Conservation (phyloP, 2,797 vertebrate species). For the Telmatherina bonti region DNA sequence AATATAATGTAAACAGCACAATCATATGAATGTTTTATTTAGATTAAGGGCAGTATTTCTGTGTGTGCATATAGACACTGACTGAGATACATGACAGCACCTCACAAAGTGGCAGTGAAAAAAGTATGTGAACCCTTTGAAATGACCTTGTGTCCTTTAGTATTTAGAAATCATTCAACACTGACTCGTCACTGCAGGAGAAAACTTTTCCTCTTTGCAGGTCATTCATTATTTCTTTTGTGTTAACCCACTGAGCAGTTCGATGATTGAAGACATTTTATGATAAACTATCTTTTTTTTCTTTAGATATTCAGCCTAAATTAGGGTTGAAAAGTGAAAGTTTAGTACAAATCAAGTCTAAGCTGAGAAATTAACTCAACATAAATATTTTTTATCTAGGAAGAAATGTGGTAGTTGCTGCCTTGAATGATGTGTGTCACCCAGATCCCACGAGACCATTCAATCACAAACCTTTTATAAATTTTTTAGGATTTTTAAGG, state of each 20-base stretch:
- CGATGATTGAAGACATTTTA: no score
- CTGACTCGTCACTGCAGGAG: background rate
- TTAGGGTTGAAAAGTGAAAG: no score
- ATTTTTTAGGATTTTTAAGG: no score
- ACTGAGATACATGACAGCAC: constrained; percentile 3
- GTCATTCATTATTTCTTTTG: background rate
- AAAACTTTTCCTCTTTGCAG: no score
- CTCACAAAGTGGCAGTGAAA: background rate
- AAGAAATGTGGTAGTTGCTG: background rate
- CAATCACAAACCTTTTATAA: no score
- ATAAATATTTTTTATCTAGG: no score
- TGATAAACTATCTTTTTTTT: background rate
- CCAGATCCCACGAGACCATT: background rate
- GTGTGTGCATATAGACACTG: background rate
- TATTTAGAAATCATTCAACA: background rate
- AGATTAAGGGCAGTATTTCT: background rate
- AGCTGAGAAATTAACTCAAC: background rate
- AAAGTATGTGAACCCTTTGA: constrained; percentile 9
- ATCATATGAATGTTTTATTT: background rate
- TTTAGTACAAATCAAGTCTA: background rate
- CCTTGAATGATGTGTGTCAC: background rate
- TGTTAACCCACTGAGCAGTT: no score
- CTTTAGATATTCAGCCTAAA: background rate
- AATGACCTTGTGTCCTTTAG: background rate
- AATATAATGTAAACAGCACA: background rate